Evolutionary conservation across 2,797 vertebrate genomes (phyloP).

Genomic region (Argentina silus): DNA sequence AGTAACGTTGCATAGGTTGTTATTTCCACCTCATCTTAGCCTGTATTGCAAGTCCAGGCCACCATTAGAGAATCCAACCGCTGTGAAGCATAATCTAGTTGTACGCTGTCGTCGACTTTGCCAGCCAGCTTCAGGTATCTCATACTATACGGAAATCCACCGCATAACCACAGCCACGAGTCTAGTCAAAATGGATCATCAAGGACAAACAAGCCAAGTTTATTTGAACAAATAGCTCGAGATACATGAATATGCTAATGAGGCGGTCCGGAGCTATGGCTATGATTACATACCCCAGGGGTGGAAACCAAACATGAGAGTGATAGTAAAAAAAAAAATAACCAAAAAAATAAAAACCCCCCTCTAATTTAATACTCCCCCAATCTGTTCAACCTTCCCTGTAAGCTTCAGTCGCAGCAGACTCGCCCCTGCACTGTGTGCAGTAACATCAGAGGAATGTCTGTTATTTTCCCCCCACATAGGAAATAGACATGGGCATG

Average conservation of each 20-base stretch:
- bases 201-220: slow-evolving; percentile 63
- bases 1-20: not conserved
- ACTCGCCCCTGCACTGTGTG: slow-evolving; percentile 61
- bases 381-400: slow-evolving; percentile 62
- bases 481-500: slow-evolving; percentile 69
- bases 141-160: slow-evolving; percentile 9
- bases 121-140: not conserved
- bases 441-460: slow-evolving; percentile 69
- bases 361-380: slow-evolving; percentile 67
- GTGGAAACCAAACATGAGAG: slow-evolving; percentile 68
- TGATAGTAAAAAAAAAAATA: slow-evolving; percentile 32
- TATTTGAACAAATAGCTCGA: slow-evolving; percentile 65
- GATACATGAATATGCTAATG: slow-evolving; percentile 72
- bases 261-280: slow-evolving; percentile 52
- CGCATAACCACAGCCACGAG: slow-evolving; percentile 53
- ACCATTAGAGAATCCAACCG: not conserved
- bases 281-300: slow-evolving; percentile 71
- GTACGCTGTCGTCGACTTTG: not conserved
- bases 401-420: slow-evolving; percentile 58
- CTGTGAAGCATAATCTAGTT: not conserved
- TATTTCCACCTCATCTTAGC: not conserved
- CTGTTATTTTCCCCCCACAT: slow-evolving; percentile 62
- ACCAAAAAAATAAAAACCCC: slow-evolving; percentile 47
- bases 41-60: not conserved
- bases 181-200: slow-evolving; percentile 60